Conservation (phyloP, 2,888 invertebrate genomes). For the Oegoconia quadripuncta region DNA sequence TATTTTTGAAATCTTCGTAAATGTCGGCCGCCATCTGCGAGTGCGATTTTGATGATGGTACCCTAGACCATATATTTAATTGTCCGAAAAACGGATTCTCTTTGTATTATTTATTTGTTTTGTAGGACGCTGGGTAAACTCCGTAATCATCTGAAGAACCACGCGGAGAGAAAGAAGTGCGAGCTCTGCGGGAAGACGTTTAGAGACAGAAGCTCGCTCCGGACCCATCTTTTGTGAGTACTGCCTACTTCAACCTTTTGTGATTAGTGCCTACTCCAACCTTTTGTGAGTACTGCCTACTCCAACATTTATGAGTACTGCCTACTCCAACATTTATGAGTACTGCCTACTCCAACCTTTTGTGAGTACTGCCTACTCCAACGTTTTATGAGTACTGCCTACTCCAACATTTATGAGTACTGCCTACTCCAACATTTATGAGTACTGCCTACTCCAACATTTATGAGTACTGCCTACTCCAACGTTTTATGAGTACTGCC, state of each 20-base stretch:
- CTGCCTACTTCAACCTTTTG: not conserved
- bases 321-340: no score
- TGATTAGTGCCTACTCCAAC: not conserved
- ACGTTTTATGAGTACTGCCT: no score
- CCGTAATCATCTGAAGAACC: slow-evolving; percentile 50
- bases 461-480: no score
- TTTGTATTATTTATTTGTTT: not conserved
- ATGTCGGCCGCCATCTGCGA: no score
- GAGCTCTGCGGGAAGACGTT: slow-evolving; percentile 59
- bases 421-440: no score
- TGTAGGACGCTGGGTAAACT: slow-evolving; percentile 50
- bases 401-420: no score
- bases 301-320: not conserved
- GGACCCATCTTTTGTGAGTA: slow-evolving; percentile 63
- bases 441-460: no score
- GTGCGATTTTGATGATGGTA: not conserved
- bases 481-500: no score
- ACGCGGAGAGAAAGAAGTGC: slow-evolving; percentile 52
- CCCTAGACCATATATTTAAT: not conserved
- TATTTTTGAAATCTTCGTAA: no score
- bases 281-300: not conserved
- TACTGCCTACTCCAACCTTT: no score
- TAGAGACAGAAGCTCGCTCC: slow-evolving; percentile 47
- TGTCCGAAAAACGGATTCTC: not conserved
- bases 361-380: no score